Base-by-base conservation (phyloP, 92 coral and sea anemone genomes). In the Umimayanthus kanabou region DNA sequence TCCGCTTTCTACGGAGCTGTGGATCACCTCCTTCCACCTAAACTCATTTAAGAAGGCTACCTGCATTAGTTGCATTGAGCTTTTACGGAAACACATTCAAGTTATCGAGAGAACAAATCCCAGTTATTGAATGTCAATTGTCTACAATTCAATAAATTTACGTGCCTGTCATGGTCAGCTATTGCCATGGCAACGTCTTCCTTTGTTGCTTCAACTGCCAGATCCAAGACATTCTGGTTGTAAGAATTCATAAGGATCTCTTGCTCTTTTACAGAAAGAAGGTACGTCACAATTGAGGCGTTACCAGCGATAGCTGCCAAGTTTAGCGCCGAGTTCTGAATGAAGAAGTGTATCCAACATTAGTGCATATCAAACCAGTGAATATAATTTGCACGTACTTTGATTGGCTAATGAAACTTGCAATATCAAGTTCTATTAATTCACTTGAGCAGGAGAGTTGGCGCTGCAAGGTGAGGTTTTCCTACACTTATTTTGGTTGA, bases 11-110 rank as follows among this genome's bases (percentile, higher is more conserved):
- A 77, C 93, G 23, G 94, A 89, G 42, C 89, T 86, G 79, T 94
- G 85, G 9, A 95, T 83, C 18, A 93, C 96, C 77, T 95, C 98
- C 81, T 93, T 93, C 98, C 98, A 95, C 37, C 98, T 95, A 72
- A 25, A 5, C 9, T 9, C 50, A 37, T 30, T 80, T 15, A 30
- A 58, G 28, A 80, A 80, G 18, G 9, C 6, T 25, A 9, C 65
- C 6, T 9, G 11, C 58, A 53, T 13, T 53, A 53, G 58, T 14
- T 53, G 18, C 14, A 53, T 2, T 2, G 58, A 53, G 58, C 58
- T 53, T 53, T 9, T 53, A 53, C 18, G 14, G 58, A 53, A 13
- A 13, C 16, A 53, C 20, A 14, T 14, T 22, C 4, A 61, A 61
- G 25, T 4, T 20, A 22, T 57, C n/a, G 6, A 57, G 65, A 57